phyloP scores from a whole-genome alignment of 2,797 vertebrate genomes.

The Rhinogobio ventralis region DNA sequence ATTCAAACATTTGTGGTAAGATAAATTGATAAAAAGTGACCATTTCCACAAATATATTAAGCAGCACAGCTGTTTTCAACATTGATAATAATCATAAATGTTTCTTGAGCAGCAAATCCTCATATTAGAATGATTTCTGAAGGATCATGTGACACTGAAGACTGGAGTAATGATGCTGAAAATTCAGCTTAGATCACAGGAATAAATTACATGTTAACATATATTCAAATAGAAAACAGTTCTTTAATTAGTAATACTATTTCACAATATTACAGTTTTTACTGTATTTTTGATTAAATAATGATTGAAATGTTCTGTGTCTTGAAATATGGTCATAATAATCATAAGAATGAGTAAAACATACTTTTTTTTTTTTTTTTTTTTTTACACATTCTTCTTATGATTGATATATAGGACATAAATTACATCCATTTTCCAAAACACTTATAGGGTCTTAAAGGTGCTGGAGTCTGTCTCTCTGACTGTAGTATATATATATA shows the following conservation, averaged over 20 bases:
- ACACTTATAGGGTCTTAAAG: too few relatives aligned
- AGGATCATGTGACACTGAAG: neutral
- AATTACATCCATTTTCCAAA: neutral
- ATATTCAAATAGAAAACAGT: neutral
- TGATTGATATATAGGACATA: neutral
- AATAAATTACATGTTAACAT: neutral
- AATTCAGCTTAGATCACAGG: neutral
- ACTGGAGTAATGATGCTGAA: too few relatives aligned
- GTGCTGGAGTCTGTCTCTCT: neutral
- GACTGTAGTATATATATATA: too few relatives aligned
- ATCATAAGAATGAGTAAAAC: neutral
- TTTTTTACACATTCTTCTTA: neutral
- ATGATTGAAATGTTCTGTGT: neutral
- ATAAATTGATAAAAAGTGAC: too few relatives aligned
- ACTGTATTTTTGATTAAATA: neutral
- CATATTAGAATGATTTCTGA: neutral
- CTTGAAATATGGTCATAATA: neutral
- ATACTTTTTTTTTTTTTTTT: too few relatives aligned
- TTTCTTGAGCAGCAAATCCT: neutral
- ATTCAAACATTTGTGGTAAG: too few relatives aligned
- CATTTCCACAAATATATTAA: too few relatives aligned
- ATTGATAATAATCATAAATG: too few relatives aligned
- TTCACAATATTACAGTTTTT: neutral
- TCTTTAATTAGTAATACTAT: neutral
- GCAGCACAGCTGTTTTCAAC: too few relatives aligned